Evolutionary conservation across 2,113 vertebrate species (phyloP), one percentile per base, ranked within the genome.

Genomic region (Mungos mungo): DNA sequence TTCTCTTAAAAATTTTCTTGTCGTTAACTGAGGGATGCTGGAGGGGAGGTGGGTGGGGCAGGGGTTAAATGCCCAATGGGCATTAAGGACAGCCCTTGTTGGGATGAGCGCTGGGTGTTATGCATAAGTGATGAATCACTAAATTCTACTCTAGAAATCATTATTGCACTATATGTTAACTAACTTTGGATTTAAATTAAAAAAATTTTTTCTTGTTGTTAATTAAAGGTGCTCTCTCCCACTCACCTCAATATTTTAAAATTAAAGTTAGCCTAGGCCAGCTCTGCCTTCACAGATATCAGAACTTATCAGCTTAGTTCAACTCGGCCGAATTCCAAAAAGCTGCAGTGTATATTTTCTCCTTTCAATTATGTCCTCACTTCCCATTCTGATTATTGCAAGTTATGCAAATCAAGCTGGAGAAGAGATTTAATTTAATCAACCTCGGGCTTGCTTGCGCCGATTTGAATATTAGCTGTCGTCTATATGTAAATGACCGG

Each of bases 401-500:
- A 97, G 90, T 95, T 95, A 98, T 35, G 66, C 88, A 98, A 97
- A 98, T 96, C 69, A 97, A 79, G 35, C 16, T 76, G 71, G 77
- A 97, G 87, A 96, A 94, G 79, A 98, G 33, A 97, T 0, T 65
- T 98, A 97, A 98, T 98, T 97, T 98, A 76, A 97, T 27, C 69
- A 72, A 45, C 47, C 81, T 29, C 81, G 98, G 89, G 96, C 86
- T 97, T 98, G 93, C 68, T 95, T 95, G 91, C 63, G 19, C 25
- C 21, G 9, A 63, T 88, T 96, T 97, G 95, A 98, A 97, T 98
- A 96, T 97, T 95, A 96, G 94, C 92, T 96, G 84, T 84, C 13
- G 9, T 29, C 72, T 89, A 2, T 77, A 79, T 82, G 88, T 38
- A 97, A 97, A 92, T 94, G n/a, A 69, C 74, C 60, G 38, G 3